Conservation (phyloP, 2,113 vertebrate genomes). For the Otis tarda region DNA sequence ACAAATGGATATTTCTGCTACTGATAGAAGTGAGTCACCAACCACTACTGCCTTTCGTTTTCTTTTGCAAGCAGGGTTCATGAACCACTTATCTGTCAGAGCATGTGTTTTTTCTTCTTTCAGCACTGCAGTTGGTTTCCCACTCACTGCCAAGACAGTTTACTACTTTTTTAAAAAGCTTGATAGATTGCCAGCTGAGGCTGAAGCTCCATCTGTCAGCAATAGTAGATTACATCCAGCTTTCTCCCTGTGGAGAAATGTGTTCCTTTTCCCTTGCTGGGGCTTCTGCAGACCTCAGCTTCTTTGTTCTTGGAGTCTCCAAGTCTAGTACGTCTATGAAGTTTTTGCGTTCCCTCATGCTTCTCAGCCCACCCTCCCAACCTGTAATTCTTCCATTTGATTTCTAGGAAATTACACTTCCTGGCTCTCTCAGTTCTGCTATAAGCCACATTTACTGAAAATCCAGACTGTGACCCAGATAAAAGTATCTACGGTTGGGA, state of each 20-base stretch:
- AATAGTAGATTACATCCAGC: constrained; percentile 36
- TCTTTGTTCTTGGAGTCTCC: neutral
- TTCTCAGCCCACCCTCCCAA: neutral
- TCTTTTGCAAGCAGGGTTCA: neutral
- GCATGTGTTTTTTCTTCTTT: constrained; percentile 1
- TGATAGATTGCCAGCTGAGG: constrained; percentile 55
- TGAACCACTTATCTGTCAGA: neutral
- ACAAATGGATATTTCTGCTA: neutral
- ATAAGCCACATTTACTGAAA: neutral
- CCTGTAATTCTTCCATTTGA: neutral
- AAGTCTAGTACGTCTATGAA: neutral
- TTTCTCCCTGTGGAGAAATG: constrained; percentile 15
- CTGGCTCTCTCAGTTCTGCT: constrained; percentile 6
- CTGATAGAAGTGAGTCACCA: constrained; percentile 31
- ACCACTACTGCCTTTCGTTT: neutral
- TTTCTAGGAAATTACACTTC: constrained; percentile 36
- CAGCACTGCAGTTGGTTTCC: constrained; percentile 27
- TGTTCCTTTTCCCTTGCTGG: neutral
- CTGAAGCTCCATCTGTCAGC: constrained; percentile 53
- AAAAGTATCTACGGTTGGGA: neutral
- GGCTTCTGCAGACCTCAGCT: constrained; percentile 10
- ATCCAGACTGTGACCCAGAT: neutral
- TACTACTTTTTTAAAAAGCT: constrained; percentile 9
- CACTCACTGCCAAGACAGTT: constrained; percentile 38
- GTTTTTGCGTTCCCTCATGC: neutral